Base-by-base conservation (phyloP, 2,113 vertebrate species). In the Peucedramus taeniatus region DNA sequence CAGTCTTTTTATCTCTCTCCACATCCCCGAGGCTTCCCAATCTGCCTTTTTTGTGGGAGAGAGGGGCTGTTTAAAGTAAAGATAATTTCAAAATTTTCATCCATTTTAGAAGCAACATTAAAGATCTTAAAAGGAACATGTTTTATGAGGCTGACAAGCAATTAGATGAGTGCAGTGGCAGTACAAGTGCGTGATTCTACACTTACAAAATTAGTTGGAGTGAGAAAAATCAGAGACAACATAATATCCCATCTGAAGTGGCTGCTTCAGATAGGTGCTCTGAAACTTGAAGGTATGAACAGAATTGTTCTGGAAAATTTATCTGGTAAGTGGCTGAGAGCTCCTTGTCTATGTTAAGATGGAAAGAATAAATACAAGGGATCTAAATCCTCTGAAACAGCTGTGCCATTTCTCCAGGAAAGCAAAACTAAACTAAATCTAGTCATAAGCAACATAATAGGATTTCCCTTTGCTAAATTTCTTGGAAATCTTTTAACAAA, bases 61-160 rank as follows among this genome's bases (percentile, higher is more conserved):
- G 39, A 80, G 18, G 33, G 42, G 37, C 63, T 69, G 74, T 93
- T 69, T 89, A 93, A 89, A 84, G 76, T 83, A 97, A 97, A 96
- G 71, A 91, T 35, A 90, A 96, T 93, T 76, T 77, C 76, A 93
- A 85, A 81, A 77, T 89, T 87, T 91, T 88, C 61, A 95, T 78
- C 66, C 82, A 74, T 95, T 94, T 94, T 78, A 94, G 93, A 95
- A 85, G 89, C 56, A 83, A 60, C 93, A 72, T 96, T 96, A 91
- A 92, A 96, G 81, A 88, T 78, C 86, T 94, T 65, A 72, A 92
- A 94, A 97, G 66, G 91, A 94, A 87, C 81, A n/a, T 26, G 30
- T 59, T 88, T 83, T 47, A 47, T 49, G 89, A 64, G 69, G 18
- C 26, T 75, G 51, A 70, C 60, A 60, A 78, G 81, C 80, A 78